phyloP scores from a whole-genome alignment of 2,888 invertebrate genomes.

The Boloria euphrosyne region DNA sequence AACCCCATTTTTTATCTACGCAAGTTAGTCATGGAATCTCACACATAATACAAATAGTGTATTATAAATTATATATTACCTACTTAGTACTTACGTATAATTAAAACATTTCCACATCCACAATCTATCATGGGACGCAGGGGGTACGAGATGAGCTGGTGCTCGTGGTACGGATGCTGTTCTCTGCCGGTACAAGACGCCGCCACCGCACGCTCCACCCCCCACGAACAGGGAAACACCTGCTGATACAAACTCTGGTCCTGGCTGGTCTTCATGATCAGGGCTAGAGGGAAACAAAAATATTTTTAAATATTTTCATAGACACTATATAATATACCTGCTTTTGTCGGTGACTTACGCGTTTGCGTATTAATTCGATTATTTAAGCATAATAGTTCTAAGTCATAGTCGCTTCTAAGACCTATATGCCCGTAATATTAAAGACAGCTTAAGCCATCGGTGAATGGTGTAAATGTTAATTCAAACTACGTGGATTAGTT shows the following conservation, averaged over 20 bases:
- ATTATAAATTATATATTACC: neutral
- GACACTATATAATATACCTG: neutral
- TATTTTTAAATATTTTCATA: too few species aligned
- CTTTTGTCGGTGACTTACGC: neutral
- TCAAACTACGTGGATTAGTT: too few species aligned
- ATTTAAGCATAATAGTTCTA: too few species aligned
- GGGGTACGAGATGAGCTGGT: conserved; percentile 82
- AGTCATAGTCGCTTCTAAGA: too few species aligned
- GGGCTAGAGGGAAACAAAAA: conserved; percentile 45
- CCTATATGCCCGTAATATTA: too few species aligned
- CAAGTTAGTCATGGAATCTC: too few species aligned
- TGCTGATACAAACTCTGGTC: conserved; percentile 84
- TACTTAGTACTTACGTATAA: conserved; percentile 79
- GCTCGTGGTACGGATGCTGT: conserved; percentile 73
- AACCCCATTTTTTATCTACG: too few species aligned
- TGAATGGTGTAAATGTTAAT: too few species aligned
- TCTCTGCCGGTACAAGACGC: conserved; percentile 80
- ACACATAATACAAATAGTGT: neutral
- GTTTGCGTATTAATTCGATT: too few species aligned
- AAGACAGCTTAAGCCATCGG: too few species aligned
- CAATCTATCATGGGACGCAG: conserved; percentile 81
- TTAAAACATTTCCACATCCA: conserved; percentile 88
- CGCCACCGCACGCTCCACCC: conserved; percentile 78
- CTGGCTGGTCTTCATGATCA: conserved; percentile 73
- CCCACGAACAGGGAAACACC: conserved; percentile 84